These are phyloP conservation scores for Ochotona princeps DNA, from an alignment of 2,113 vertebrate species.

Conservation along the genomic window DNA sequence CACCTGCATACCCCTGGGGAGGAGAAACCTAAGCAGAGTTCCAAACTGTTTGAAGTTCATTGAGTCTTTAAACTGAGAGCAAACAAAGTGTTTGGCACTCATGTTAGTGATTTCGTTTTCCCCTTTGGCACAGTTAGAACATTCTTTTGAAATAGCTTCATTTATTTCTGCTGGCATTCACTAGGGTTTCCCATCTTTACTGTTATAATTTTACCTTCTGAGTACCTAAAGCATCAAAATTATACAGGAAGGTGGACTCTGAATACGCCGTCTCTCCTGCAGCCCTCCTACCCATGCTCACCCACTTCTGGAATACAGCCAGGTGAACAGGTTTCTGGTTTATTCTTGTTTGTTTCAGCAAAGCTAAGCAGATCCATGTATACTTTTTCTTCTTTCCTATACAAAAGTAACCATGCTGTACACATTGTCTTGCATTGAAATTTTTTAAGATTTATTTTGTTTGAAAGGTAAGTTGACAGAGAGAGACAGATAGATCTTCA, in stretches of 20 bases:
- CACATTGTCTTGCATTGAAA: not conserved
- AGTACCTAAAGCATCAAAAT: not conserved
- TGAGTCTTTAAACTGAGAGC: not conserved
- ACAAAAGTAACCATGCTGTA: not conserved
- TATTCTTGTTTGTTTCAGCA: not conserved
- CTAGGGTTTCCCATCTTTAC: not conserved
- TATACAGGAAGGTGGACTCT: not conserved
- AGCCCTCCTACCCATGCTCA: not conserved
- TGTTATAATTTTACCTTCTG: constrained; percentile 7
- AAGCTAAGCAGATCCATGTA: not conserved
- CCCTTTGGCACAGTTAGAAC: not conserved
- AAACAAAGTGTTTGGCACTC: not conserved
- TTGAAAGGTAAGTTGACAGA: too few relatives aligned
- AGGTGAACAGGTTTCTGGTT: not conserved
- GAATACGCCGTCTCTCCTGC: too few relatives aligned
- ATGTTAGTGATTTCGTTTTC: not conserved
- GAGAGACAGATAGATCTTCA: too few relatives aligned
- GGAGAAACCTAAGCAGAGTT: not conserved
- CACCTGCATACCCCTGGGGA: not conserved
- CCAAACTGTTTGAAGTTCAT: not conserved
- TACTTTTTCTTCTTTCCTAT: not conserved
- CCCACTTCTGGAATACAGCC: not conserved
- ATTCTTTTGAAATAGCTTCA: not conserved
- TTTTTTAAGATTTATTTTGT: not conserved
- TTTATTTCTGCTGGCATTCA: not conserved